phyloP scores from a whole-genome alignment of 2,113 vertebrate genomes.

The Gobius niger region DNA sequence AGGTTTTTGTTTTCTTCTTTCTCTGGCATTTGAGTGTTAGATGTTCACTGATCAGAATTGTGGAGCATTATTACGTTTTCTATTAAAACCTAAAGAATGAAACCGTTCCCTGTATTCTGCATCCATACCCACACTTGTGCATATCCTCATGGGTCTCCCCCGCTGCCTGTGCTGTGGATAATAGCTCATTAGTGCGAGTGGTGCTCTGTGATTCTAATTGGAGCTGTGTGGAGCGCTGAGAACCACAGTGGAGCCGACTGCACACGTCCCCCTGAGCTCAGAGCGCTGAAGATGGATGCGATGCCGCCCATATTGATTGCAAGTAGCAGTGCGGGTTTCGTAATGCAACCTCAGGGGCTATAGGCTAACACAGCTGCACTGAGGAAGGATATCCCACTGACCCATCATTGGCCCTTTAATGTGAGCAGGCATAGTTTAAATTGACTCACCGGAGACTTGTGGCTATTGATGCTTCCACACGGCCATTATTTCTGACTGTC shows the following conservation, averaged over 20 bases:
- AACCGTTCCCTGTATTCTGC: too few species aligned
- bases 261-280: background rate
- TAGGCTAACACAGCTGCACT: background rate
- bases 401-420: background rate
- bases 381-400: background rate
- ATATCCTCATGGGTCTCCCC: background rate
- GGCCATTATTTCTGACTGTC: background rate
- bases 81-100: too few species aligned
- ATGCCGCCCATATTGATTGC: background rate
- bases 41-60: too few species aligned
- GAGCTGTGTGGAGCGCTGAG: background rate
- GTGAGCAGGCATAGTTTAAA: background rate
- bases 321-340: background rate
- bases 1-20: too few species aligned
- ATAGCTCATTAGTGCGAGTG: background rate
- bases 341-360: background rate
- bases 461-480: background rate
- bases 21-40: too few species aligned
- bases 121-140: background rate
- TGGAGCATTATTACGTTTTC: too few species aligned
- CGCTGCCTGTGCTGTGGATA: background rate
- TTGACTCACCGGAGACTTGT: background rate
- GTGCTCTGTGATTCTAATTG: background rate
- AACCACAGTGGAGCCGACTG: background rate
- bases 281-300: background rate